Percentiles rank a stretch among this genome's conserved stretches.
Conservation (phyloP, 2,113 vertebrate species). For the Pogonocichla stellata region DNA sequence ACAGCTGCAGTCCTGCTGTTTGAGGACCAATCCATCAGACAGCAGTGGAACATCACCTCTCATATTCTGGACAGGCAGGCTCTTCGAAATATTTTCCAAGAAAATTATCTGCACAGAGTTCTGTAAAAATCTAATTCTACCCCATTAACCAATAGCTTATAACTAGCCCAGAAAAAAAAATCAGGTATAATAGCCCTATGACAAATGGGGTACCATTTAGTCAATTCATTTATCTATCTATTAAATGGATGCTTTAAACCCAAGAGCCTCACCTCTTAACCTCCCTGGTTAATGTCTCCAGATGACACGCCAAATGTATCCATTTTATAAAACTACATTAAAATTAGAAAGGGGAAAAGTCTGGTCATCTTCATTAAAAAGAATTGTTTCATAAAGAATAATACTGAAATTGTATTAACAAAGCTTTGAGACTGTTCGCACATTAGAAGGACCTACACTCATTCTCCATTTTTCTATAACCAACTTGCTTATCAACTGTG, state of each 20-base stretch:
- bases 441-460: not conserved
- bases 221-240: conserved; percentile 24
- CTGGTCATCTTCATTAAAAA: not conserved
- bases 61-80: conserved; percentile 10
- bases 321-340: conserved; percentile 34
- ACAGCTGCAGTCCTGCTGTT: conserved; percentile 1
- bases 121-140: conserved; percentile 62
- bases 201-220: conserved; percentile 22
- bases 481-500: not conserved
- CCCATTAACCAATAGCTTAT: conserved; percentile 36
- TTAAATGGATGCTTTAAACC: conserved; percentile 18
- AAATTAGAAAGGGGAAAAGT: not conserved
- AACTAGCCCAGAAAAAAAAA: conserved; percentile 12
- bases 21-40: conserved; percentile 12
- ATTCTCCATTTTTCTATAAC: not conserved
- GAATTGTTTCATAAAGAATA: not conserved
- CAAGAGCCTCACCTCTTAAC: conserved; percentile 15
- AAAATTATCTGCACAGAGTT: conserved; percentile 46
- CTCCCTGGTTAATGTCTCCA: conserved; percentile 24
- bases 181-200: conserved; percentile 22
- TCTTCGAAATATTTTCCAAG: conserved; percentile 50
- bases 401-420: not conserved
- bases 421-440: not conserved
- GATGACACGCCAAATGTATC: not conserved
- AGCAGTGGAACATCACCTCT: conserved; percentile 15